A percentile compares a stretch with the other conserved stretches of the same genome.
Evolutionary conservation across 1,140 invertebrate genomes (phyloP).

Genomic region (Bradynema listronoti): DNA sequence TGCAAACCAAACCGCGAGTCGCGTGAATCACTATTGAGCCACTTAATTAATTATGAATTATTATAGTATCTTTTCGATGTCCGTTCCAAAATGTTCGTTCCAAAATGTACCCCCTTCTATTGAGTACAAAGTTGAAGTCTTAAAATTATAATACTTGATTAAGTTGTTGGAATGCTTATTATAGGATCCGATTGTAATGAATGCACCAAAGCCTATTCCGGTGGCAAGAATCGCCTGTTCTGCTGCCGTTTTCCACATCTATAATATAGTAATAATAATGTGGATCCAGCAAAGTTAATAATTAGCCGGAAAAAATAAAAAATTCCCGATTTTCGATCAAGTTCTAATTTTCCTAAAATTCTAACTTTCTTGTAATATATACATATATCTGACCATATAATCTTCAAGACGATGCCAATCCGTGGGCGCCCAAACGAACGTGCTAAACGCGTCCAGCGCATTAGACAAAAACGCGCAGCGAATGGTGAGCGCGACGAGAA

Average conservation of each 20-base stretch:
- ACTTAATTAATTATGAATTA: too few species aligned
- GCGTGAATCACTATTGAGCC: too few species aligned
- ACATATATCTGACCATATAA: slow-evolving; percentile 43
- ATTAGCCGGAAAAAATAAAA: too few species aligned
- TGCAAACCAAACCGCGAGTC: too few species aligned
- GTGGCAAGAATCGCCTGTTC: slow-evolving; percentile 55
- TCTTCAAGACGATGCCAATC: slow-evolving; percentile 51
- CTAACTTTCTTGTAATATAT: too few species aligned
- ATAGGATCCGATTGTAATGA: slow-evolving; percentile 56
- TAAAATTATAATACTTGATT: too few species aligned
- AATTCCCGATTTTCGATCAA: too few species aligned
- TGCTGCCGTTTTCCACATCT: slow-evolving; percentile 51
- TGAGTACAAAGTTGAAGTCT: too few species aligned
- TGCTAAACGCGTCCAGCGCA: slow-evolving; percentile 35
- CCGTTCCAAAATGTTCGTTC: too few species aligned
- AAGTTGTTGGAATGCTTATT: slow-evolving; percentile 56
- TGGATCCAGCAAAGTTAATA: not conserved
- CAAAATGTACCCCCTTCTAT: too few species aligned
- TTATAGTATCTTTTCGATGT: too few species aligned
- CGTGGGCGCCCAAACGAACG: slow-evolving; percentile 40
- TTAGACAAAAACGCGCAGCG: slow-evolving; percentile 35
- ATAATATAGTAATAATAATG: slow-evolving; percentile 18
- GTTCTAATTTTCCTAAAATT: too few species aligned
- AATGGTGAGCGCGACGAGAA: slow-evolving; percentile 24
- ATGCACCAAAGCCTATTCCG: slow-evolving; percentile 57